Conservation (phyloP, 2,888 invertebrate genomes). For the Eristalis arbustorum region DNA sequence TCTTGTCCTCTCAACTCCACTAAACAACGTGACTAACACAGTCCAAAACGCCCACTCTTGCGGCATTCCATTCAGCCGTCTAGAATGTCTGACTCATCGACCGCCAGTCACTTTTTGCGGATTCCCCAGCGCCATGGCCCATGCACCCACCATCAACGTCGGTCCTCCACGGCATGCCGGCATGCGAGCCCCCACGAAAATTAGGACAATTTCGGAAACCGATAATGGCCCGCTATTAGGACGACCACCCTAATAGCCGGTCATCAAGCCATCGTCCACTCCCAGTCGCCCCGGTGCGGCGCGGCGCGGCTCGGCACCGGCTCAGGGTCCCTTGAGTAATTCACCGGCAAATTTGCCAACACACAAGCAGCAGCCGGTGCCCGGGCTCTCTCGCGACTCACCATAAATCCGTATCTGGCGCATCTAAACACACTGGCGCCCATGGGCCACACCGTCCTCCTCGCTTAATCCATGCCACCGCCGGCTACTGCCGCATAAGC, state of each 20-base stretch:
- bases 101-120: no score
- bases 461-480: conserved; percentile 45
- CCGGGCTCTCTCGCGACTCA: neutral
- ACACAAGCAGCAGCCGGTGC: conserved; percentile 3
- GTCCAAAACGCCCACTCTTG: neutral
- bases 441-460: conserved; percentile 49
- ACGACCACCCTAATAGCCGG: conserved; percentile 62
- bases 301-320: neutral
- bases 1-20: no score
- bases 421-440: conserved; percentile 68
- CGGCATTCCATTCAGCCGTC: neutral
- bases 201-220: conserved; percentile 48
- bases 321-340: conserved; percentile 12
- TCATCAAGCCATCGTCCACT: conserved; percentile 36
- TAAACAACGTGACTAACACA: neutral
- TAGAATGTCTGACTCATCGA: no score
- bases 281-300: neutral
- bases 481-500: conserved; percentile 60
- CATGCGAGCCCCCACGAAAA: neutral
- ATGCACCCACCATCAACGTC: no score
- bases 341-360: conserved; percentile 36
- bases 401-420: conserved; percentile 34
- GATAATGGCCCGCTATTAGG: conserved; percentile 63
- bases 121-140: no score
- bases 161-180: no score